Conservation (phyloP, 2,797 vertebrate species). For the Phoxinus dragarum region DNA sequence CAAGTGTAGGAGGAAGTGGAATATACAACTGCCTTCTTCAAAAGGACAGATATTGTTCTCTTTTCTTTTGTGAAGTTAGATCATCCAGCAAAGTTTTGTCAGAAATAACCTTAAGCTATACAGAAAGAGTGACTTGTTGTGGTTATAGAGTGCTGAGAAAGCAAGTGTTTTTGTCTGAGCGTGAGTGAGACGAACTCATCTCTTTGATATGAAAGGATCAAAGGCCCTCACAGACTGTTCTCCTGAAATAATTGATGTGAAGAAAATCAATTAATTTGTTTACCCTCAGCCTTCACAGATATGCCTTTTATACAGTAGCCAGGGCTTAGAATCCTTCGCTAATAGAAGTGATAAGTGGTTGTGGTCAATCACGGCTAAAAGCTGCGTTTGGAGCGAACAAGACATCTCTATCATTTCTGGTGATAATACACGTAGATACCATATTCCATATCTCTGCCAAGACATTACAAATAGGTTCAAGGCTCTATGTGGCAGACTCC, state of each 20-base stretch:
- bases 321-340: slow-evolving; percentile 23
- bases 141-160: slow-evolving; percentile 15
- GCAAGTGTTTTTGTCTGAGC: background rate
- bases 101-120: slow-evolving; percentile 22
- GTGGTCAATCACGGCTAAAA: slow-evolving; percentile 26
- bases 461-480: background rate
- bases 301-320: slow-evolving; percentile 18
- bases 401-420: background rate
- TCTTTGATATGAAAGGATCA: slow-evolving; percentile 71
- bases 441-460: background rate
- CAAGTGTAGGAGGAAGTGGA: background rate
- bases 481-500: slow-evolving; percentile 9
- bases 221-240: slow-evolving; percentile 62
- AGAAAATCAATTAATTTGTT: slow-evolving; percentile 67
- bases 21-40: background rate
- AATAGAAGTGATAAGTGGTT: slow-evolving; percentile 30
- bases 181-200: slow-evolving; percentile 15
- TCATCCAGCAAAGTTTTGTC: slow-evolving; percentile 13
- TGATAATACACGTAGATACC: background rate
- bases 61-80: background rate
- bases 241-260: slow-evolving; percentile 60
- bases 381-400: background rate
- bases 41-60: background rate
- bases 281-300: slow-evolving; percentile 46
- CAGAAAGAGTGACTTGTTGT: slow-evolving; percentile 13